Conservation (phyloP, 2,888 invertebrate species). For the Trichogramma evanescens region DNA sequence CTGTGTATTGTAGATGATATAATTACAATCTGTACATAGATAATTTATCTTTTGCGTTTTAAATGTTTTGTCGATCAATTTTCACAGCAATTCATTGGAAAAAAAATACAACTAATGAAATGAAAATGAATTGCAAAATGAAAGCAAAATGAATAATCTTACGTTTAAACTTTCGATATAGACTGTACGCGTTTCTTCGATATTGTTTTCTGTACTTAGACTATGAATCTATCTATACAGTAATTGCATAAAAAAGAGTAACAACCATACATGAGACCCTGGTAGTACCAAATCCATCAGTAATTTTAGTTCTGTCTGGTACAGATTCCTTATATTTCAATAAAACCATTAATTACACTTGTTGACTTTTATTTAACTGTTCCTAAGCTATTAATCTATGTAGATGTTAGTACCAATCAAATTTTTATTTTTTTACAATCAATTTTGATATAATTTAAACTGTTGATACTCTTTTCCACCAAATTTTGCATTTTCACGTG, state of each 20-base stretch:
- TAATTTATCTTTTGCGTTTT: slow-evolving; percentile 31
- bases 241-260: slow-evolving; percentile 30
- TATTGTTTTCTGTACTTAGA: slow-evolving; percentile 46
- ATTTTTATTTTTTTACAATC: too few relatives aligned
- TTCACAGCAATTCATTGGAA: slow-evolving; percentile 9
- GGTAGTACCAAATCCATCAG: slow-evolving; percentile 48
- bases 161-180: slow-evolving; percentile 40
- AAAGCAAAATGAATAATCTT: slow-evolving; percentile 32
- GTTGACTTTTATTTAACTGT: not conserved
- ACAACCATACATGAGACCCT: slow-evolving; percentile 45
- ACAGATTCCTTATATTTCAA: slow-evolving; percentile 49
- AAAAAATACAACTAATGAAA: not conserved
- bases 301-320: slow-evolving; percentile 50
- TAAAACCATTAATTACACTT: slow-evolving; percentile 45
- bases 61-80: slow-evolving; percentile 24
- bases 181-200: slow-evolving; percentile 44
- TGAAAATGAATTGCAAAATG: slow-evolving; percentile 8
- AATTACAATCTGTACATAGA: slow-evolving; percentile 24
- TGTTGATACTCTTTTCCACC: too few relatives aligned
- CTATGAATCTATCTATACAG: slow-evolving; percentile 38
- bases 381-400: too few relatives aligned
- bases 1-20: slow-evolving; percentile 19
- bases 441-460: too few relatives aligned
- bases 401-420: too few relatives aligned
- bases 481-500: too few relatives aligned